A percentile compares a stretch with the other conserved stretches of the same genome.
These are phyloP conservation scores for Brachirus orientalis DNA, from an alignment of 2,113 vertebrate species.

Conservation along the genomic window DNA sequence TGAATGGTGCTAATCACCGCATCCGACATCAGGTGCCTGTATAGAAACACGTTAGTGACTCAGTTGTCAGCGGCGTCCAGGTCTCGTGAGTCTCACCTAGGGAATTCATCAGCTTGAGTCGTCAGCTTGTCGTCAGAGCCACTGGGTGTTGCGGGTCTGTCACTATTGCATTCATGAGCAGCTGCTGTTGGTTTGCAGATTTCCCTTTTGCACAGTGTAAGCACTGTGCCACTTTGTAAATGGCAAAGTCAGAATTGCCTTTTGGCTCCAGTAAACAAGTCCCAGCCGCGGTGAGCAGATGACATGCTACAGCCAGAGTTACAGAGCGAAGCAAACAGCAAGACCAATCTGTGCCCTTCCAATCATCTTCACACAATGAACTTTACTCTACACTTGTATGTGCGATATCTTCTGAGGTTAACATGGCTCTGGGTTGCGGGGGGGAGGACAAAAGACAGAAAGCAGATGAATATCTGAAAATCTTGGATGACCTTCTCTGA, in stretches of 20 bases:
- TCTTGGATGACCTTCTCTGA: constrained; percentile 49
- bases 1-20: constrained; percentile 32
- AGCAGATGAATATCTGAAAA: constrained; percentile 61
- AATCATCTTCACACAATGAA: constrained; percentile 39
- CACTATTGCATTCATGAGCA: constrained; percentile 66
- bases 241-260: constrained; percentile 72
- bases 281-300: constrained; percentile 36
- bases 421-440: constrained; percentile 18
- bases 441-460: constrained; percentile 29
- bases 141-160: constrained; percentile 49
- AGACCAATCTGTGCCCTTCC: constrained; percentile 53
- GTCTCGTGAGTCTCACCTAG: constrained; percentile 47
- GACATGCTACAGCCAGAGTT: constrained; percentile 39
- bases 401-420: constrained; percentile 57
- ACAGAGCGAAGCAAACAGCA: constrained; percentile 56
- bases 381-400: constrained; percentile 45
- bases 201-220: constrained; percentile 63
- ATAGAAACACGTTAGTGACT: constrained; percentile 26
- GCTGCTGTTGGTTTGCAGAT: constrained; percentile 69
- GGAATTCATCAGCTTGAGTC: constrained; percentile 59
- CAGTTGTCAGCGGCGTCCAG: constrained; percentile 39
- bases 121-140: constrained; percentile 37
- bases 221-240: constrained; percentile 64
- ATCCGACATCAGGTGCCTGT: constrained; percentile 9
- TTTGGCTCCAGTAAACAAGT: constrained; percentile 53